These are phyloP conservation scores for Mirza zaza DNA, from an alignment of 2,113 vertebrate species.

Conservation along the genomic window DNA sequence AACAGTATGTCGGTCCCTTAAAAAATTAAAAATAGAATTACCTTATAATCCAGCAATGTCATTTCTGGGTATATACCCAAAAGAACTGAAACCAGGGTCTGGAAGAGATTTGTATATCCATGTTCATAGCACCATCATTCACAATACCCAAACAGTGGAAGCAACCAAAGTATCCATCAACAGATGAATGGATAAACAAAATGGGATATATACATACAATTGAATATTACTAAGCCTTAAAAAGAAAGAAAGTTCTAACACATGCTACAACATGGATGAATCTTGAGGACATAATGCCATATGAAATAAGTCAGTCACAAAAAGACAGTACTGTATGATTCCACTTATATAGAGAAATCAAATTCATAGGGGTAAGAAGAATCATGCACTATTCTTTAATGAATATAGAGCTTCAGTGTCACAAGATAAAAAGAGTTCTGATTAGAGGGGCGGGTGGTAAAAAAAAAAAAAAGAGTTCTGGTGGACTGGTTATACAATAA, in stretches of 20 bases:
- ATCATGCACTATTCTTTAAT: background rate
- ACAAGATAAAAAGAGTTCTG: background rate
- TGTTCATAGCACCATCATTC: background rate
- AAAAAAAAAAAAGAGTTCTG: background rate
- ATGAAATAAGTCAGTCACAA: background rate
- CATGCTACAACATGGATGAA: background rate
- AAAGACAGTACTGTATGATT: background rate
- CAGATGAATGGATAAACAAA: background rate
- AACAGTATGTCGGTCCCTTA: background rate
- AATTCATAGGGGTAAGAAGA: background rate
- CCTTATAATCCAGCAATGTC: background rate
- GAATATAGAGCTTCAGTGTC: background rate
- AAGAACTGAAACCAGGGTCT: background rate
- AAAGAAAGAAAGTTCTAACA: background rate
- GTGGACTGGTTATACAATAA: background rate
- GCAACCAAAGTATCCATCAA: background rate
- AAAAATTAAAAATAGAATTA: background rate
- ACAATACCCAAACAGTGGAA: background rate
- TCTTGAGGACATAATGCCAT: background rate
- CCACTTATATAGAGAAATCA: background rate
- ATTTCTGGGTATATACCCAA: background rate
- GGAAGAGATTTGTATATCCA: background rate
- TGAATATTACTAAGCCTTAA: background rate
- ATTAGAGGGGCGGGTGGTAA: too few species aligned
- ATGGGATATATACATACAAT: background rate